Evolutionary conservation across 2,113 vertebrate genomes (phyloP), one percentile per base, ranked within the genome.

Genomic region (Corythoichthys intestinalis): DNA sequence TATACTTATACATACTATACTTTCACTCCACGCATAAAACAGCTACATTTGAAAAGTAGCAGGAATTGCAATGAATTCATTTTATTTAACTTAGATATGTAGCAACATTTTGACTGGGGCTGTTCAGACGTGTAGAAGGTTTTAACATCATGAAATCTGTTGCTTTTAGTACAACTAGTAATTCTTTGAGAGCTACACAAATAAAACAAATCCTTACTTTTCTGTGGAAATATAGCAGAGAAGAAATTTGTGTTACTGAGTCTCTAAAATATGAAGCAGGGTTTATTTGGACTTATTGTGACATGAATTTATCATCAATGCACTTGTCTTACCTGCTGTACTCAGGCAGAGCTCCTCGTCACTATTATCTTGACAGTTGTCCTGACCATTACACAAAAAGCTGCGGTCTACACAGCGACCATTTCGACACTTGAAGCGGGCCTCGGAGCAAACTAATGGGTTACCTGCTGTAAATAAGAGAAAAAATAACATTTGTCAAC

Each of bases 321-420:
- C 13, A 10, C 6, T 63, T 14, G 47, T 50, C 81, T 72, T 94
- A 98, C 97, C 96, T 91, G 94, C 94, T 62, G 94, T 94, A 54
- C 88, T 96, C 37, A 94, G 93, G 2, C 97, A 99, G 89, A 92
- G 91, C 74, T 98, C 95, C 65, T 99, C 97, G 0, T 99, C 96
- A 0, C 96, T 99, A 91, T 96, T 98, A 88, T 99, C 97, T 35
- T 94, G 94, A 78, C 97, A 99, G 89, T 98, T 99, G 75, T 99
- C 94, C 38, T 97, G 91, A 54, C 95, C 95, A 0, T 99, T 96
- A 3, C 97, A 99, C 59, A 99, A 90, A 83, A 99, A 99, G 85
- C 97, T 99, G 83, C 95, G 96, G 86, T 99, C 96, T 6, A 99
- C 94, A 85, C 97, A 99, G 59, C 95, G 94, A 14, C 96, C 95